Base-by-base conservation (phyloP, 2,797 vertebrate species). In the Pteronotus mesoamericanus region DNA sequence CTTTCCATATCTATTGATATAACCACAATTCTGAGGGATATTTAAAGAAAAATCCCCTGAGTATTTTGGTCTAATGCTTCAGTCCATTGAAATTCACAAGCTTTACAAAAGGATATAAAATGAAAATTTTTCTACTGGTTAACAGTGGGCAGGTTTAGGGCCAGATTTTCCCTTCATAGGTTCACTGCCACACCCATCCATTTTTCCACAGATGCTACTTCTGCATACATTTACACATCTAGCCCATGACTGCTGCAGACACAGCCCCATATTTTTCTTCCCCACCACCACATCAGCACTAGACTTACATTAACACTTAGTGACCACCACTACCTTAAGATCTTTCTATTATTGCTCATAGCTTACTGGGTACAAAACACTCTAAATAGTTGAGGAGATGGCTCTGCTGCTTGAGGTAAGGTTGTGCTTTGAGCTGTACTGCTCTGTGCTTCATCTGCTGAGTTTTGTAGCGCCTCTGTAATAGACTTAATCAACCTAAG, bases 41-140 rank as follows among this genome's bases (percentile, higher is more conserved):
- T 51, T 88, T 83, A 66, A 90, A 75, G 80, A n/a, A 94, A 91
- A 96, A 89, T 75, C 78, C 91, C 97, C 90, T 95, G 95, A 97
- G 92, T 91, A 77, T 78, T 92, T 86, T 74, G 82, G 79, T 93
- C 94, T 94, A 91, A 71, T 29, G 71, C 42, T 79, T 83, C 79
- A 37, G 74, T 82, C 66, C 16, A 21, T 64, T 95, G 79, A 94
- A 95, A 92, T 80, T 94, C 95, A 94, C 86, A 97, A 95, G 92
- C 72, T 72, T 68, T 94, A 86, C 64, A 86, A 55, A 87, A 90
- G 72, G 37, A 57, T 18, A 78, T 0, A 84, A 72, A 87, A 85
- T 5, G 77, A 22, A 66, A 75, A 46, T 57, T 88, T 93, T 48
- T 92, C 94, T 94, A 97, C 97, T 97, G 96, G 97, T 96, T 96